Conservation (phyloP, 2,113 vertebrate genomes). For the Zosterops hypoxanthus region DNA sequence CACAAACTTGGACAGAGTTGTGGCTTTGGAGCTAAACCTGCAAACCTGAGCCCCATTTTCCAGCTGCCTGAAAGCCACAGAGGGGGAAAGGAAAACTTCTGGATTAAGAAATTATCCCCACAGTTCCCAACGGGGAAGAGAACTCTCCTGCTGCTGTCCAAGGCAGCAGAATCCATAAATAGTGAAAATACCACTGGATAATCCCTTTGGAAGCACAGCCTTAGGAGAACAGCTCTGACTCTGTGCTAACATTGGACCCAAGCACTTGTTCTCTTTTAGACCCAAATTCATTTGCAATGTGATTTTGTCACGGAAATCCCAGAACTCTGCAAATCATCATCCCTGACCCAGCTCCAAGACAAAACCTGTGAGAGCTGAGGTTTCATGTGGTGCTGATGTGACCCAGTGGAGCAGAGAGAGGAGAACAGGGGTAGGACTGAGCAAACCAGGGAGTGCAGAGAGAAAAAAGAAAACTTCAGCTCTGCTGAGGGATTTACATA, state of each 20-base stretch:
- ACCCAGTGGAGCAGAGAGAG: background rate
- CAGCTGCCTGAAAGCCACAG: background rate
- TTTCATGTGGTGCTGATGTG: background rate
- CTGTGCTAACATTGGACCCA: background rate
- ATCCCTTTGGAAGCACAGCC: background rate
- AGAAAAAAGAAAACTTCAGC: conserved; percentile 61
- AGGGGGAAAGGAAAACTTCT: background rate
- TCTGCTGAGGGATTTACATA: conserved; percentile 68
- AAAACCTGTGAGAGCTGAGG: background rate
- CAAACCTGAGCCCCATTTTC: background rate
- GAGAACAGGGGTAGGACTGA: background rate
- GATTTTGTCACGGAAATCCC: background rate
- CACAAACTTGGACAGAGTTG: background rate
- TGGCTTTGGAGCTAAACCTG: background rate
- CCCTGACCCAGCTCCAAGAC: background rate
- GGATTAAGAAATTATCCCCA: background rate
- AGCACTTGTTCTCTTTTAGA: background rate
- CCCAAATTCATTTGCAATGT: background rate
- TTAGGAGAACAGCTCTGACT: background rate
- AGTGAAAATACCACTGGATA: background rate
- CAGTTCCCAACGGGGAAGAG: background rate
- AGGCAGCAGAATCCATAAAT: background rate
- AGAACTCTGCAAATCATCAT: background rate
- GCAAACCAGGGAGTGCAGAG: background rate
- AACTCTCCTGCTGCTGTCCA: background rate